Base-by-base conservation (phyloP, 2,888 invertebrate genomes). In the Leucozona laternaria region DNA sequence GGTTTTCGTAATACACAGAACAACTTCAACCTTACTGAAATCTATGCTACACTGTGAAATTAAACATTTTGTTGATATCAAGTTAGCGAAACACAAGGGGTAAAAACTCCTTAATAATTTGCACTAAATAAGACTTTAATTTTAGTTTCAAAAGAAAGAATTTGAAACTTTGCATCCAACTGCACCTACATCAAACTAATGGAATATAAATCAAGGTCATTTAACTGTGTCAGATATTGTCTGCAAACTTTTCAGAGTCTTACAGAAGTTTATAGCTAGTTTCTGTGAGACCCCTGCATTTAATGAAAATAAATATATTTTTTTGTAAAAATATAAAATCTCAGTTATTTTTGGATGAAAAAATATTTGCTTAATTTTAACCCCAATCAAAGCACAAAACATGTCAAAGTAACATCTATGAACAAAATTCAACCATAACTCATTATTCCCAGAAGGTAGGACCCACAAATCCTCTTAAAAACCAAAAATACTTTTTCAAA, bases 401-500 rank as follows among this genome's bases (percentile, higher is more conserved):
- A 22, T 48, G 17, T 64, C 20, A 31, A 48, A 48, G 11, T 62
- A 31, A 66, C 4, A 7, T 15, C n/a, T 8, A 22, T 5, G 5
- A 7, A n/a, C n/a, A n/a, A 68, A 25, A 25, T 25, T 7, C 13
- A 17, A n/a, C 48, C 68, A 53, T 34, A 53, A 53, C 53, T 53
- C 53, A 68, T 68, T n/a, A n/a, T 68, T 53, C 37, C 10, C 13
- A n/a, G 37, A n/a, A n/a, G 37, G 50, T 25, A 37, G 37, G 40
- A n/a, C n/a, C 25, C 50, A 1, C 11, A 37, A 68, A 68, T 40
- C 68, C 68, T 68, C 68, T 68, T 50, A 68, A 68, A 68, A 68
- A 50, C 31, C 22, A 53, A 68, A 53, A 68, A 37, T 66, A 31
- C 31, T 68, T 37, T 31, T 37, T 13, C 64, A 64, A 45, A 28